Evolutionary conservation across 2,888 invertebrate genomes (phyloP), one percentile per base, ranked within the genome.

Genomic region (Limnephilus marmoratus): DNA sequence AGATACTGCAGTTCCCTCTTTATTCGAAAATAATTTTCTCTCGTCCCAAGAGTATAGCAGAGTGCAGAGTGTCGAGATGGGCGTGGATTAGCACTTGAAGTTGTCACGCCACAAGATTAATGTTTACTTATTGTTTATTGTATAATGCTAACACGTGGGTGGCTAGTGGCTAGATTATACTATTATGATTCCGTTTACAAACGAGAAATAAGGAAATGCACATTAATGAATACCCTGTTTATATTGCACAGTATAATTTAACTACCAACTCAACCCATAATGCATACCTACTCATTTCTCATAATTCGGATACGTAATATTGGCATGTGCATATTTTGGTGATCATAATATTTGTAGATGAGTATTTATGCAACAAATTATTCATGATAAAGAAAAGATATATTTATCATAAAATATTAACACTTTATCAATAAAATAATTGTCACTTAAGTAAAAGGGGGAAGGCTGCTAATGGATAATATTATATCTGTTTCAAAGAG

Each of bases 71-170:
- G 85, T 85, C 24, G 85, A n/a, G n/a, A 81, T 24, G 91, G 91
- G 91, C 91, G 91, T 88, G 91, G 91, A 91, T 91, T 88, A 91
- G 91, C 91, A 81, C 91, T 81, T 91, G 31, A 37, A 18, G 53
- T 88, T 88, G 91, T 91, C 91, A 88, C 12, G 34, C 41, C 45
- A 37, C 91, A 91, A 88, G 91, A 91, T 91, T 82, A 91, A 91
- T 91, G 91, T 88, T 88, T 88, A 88, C 82, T 91, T 91, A 91
- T 91, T 91, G 91, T 91, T 68, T 68, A 68, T 68, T 68, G 68
- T 68, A 24, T 24, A 68, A 68, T 68, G 68, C 68, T 31, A 31
- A 34, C 18, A 82, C 34, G 83, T 83, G 83, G 83, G 83, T 83
- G 83, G 37, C 34, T 34, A 34, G 83, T 37, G 83, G 37, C n/a